Evolutionary conservation across 2,888 invertebrate species (phyloP), one percentile per base, ranked within the genome.

Genomic region (Oeneis ivallda): DNA sequence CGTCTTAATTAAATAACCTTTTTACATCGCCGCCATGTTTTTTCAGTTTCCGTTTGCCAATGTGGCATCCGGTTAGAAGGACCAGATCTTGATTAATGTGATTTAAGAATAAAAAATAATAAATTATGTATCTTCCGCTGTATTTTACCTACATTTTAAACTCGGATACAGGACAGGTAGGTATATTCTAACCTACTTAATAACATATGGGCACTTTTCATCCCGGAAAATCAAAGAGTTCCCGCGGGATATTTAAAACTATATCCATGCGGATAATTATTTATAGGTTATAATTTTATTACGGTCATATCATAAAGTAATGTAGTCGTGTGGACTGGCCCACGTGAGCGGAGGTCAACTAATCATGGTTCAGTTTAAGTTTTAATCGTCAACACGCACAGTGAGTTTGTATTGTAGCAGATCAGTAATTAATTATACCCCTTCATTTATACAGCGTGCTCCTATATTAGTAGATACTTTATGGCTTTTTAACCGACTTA

Each of bases 1-100:
- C 77, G 69, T 71, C 75, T 78, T 83, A 80, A 84, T 84, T 85
- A 82, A 83, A 83, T 79, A 79, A 80, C 79, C 76, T 73, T 74
- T 77, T 76, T 76, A 73, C 71, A 72, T 72, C 62, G 74, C 80
- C 77, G 82, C 76, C 73, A 70, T 66, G 71, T 70, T 64, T 50
- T 53, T 53, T 64, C 43, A 47, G 59, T 39, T 59, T 63, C 63
- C 59, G 50, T 34, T 53, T 11, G 37, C 37, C 37, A 15, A 15
- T 45, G 54, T 32, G 10, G 59, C 41, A 54, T 60, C 59, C 47
- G 53, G 53, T 19, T 59, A 10, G 10, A 34, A 54, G 75, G 49
- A 39, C 19, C 61, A 19, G 2, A 9, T 41, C 15, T 17, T 41
- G 19, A 56, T 56, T 54, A 41, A 19, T 41, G 41, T 56, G 15